Percentiles rank a stretch among this genome's conserved stretches.
Evolutionary conservation across 2,797 vertebrate species (phyloP).

Genomic region (Tachyglossus aculeatus): DNA sequence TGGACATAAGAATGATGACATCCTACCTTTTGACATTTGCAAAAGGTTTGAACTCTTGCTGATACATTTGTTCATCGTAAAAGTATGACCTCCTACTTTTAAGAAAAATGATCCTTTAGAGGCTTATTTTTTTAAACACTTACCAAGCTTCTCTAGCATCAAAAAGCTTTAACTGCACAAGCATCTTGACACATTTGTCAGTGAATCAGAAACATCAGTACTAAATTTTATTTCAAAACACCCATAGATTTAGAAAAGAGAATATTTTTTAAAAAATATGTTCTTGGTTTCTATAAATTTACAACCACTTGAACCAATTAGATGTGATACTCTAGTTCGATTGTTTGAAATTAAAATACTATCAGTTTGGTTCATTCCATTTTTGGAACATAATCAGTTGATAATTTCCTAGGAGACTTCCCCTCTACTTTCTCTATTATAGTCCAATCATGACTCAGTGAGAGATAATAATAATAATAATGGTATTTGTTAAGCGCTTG

Average conservation of each 20-base stretch:
- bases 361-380: background rate
- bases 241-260: conserved; percentile 20
- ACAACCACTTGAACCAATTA: conserved; percentile 17
- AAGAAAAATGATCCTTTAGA: conserved; percentile 29
- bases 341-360: background rate
- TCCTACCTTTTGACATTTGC: background rate
- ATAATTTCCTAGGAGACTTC: no score
- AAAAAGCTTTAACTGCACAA: conserved; percentile 11
- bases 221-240: conserved; percentile 14
- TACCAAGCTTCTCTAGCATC: conserved; percentile 4
- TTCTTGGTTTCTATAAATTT: conserved; percentile 30
- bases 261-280: conserved; percentile 17
- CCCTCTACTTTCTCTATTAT: no score
- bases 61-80: conserved; percentile 24
- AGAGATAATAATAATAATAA: no score
- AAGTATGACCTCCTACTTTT: conserved; percentile 24
- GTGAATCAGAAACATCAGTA: conserved; percentile 34
- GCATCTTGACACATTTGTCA: conserved; percentile 14
- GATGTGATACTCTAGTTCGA: conserved; percentile 11
- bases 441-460: no score
- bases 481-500: no score
- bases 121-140: conserved; percentile 9
- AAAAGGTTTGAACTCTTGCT: background rate
- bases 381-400: no score
- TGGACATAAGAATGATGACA: conserved; percentile 17